phyloP scores from a whole-genome alignment of 1,140 invertebrate genomes.

The Apocrypta bakeri region DNA sequence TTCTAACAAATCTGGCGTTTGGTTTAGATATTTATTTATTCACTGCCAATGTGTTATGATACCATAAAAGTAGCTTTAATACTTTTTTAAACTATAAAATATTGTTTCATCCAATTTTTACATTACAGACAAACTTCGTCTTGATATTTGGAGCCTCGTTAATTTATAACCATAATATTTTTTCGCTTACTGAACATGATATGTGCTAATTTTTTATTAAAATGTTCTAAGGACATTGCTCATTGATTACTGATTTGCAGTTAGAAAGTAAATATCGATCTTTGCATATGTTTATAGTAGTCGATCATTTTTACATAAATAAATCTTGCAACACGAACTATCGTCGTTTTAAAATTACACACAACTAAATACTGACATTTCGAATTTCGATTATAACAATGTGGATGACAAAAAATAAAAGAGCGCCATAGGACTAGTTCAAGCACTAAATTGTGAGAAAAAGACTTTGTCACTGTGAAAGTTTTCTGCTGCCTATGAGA shows the following conservation, averaged over 20 bases:
- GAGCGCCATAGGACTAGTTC: background rate
- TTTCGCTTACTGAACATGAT: background rate
- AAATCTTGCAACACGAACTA: background rate
- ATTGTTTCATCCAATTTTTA: background rate
- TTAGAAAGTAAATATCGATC: background rate
- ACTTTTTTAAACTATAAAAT: background rate
- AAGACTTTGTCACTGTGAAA: background rate
- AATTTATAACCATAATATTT: background rate
- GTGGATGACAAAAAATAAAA: background rate
- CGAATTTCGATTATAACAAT: background rate
- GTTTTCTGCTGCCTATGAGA: background rate
- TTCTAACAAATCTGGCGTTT: background rate
- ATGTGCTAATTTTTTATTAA: background rate
- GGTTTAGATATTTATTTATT: constrained; percentile 15
- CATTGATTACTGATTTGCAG: background rate
- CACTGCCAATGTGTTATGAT: constrained; percentile 17
- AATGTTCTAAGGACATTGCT: constrained; percentile 8
- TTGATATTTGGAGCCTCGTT: constrained; percentile 11
- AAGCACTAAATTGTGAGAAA: background rate
- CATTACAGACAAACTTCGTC: background rate
- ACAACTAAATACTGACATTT: background rate
- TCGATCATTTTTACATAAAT: background rate
- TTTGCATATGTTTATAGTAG: background rate
- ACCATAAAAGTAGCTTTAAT: background rate
- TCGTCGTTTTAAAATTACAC: background rate